A percentile compares a stretch with the other conserved stretches of the same genome.
Conservation (phyloP, 2,797 vertebrate species). For the Gadopsis marmoratus region DNA sequence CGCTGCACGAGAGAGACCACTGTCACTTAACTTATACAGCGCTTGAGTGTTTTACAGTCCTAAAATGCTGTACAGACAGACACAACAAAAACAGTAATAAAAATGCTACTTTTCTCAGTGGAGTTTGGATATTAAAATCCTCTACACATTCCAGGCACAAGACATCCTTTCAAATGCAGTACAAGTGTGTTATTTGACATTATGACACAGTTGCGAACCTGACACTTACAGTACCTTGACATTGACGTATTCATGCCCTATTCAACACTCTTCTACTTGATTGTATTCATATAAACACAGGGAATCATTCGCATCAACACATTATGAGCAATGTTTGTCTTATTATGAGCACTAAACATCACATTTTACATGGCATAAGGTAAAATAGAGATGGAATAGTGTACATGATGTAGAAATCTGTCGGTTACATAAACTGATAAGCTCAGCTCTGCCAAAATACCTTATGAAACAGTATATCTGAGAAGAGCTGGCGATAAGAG, state of each 20-base stretch:
- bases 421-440: constrained; percentile 61
- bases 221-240: background rate
- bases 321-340: constrained; percentile 2
- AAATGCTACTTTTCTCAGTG: constrained; percentile 17
- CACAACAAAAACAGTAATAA: background rate
- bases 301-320: background rate
- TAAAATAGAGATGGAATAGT: background rate
- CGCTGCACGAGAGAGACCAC: background rate
- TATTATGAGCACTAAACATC: constrained; percentile 1
- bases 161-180: constrained; percentile 7
- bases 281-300: constrained; percentile 22
- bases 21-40: background rate
- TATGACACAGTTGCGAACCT: background rate
- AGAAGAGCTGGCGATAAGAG: constrained; percentile 48
- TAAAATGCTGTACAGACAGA: background rate
- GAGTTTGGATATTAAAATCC: constrained; percentile 9
- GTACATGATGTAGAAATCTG: constrained; percentile 35
- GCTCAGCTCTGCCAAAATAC: constrained; percentile 49
- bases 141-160: background rate
- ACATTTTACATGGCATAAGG: constrained; percentile 2
- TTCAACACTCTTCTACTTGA: background rate
- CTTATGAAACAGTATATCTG: constrained; percentile 47
- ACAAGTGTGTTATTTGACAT: background rate
- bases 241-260: background rate
- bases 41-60: background rate